Evolutionary conservation across 1,140 invertebrate genomes (phyloP), one percentile per base, ranked within the genome.

Genomic region (Dysdera silvatica): DNA sequence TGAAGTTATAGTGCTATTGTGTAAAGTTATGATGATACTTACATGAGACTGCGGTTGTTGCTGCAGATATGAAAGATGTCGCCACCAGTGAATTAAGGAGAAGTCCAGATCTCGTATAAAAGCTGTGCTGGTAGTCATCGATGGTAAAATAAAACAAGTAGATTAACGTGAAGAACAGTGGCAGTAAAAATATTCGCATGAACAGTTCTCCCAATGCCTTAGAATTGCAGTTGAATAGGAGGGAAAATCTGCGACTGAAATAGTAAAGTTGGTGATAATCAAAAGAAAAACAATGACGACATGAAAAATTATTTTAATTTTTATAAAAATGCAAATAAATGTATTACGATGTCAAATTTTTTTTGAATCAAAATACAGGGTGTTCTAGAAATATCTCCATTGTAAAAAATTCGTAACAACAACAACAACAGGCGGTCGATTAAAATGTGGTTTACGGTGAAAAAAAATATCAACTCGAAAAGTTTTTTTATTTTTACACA

Each of bases 11-110:
- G n/a, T n/a, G n/a, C n/a, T n/a, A n/a, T n/a, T n/a, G n/a, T n/a
- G n/a, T n/a, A n/a, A n/a, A n/a, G n/a, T n/a, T n/a, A n/a, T 45
- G 14, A 14, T 45, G 7, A 18, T 54, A 64, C 67, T 70, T 47
- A 71, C 68, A 68, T 52, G 64, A 66, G 20, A 88, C 83, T 0
- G 90, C 89, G 26, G 85, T 85, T 43, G 90, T 80, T 54, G 89
- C 87, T 28, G 89, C 86, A 29, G 68, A 64, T 2, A 86, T 80
- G 49, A 90, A 84, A 71, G 90, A 91, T 14, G 86, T 84, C 6
- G 85, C 80, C 14, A 83, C 82, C 54, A 95, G 77, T 58, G 84
- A 83, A 70, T 89, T 92, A 64, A 94, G 84, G 40, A 94, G 82
- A 29, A 95, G 79, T 10, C 89, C 89, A 72, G 82, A 87, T 71